These are phyloP conservation scores for Leptatherina wallacei DNA, from an alignment of 2,797 vertebrate genomes.

Conservation along the genomic window DNA sequence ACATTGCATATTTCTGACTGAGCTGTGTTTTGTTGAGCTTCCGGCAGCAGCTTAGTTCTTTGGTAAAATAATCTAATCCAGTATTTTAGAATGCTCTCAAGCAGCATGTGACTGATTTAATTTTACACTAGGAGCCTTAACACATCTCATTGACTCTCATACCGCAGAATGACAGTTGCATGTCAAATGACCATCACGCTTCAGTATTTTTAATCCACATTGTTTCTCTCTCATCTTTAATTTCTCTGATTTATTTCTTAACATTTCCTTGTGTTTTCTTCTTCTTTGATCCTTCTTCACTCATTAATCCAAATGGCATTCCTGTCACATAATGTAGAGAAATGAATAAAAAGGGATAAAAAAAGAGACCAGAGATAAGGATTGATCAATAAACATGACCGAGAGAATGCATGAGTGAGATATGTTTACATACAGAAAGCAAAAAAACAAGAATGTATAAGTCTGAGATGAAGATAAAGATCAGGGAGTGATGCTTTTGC, in stretches of 20 bases:
- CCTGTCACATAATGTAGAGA: constrained; percentile 1
- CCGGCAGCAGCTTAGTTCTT: constrained; percentile 61
- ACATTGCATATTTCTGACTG: constrained; percentile 35
- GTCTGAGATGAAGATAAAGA: constrained; percentile 21
- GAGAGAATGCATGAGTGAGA: constrained; percentile 9
- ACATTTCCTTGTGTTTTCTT: background rate
- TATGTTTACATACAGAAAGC: background rate
- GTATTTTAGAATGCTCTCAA: constrained; percentile 64
- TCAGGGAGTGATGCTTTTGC: constrained; percentile 24
- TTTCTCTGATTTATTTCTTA: background rate
- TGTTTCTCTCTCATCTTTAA: constrained; percentile 14
- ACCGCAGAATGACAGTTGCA: constrained; percentile 46
- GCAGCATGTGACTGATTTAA: constrained; percentile 68
- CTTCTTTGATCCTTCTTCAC: constrained; percentile 61
- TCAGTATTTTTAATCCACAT: constrained; percentile 12
- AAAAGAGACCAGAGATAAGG: constrained; percentile 12
- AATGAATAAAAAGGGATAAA: constrained; percentile 9
- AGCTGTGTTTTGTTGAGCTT: constrained; percentile 54
- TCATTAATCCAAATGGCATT: constrained; percentile 20
- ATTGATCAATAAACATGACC: constrained; percentile 16
- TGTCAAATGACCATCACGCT: constrained; percentile 40
- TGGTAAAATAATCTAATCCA: constrained; percentile 60
- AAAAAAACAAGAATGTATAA: background rate
- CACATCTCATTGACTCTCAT: constrained; percentile 51
- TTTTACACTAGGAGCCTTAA: constrained; percentile 69